Evolutionary conservation across 2,888 invertebrate species (phyloP), one percentile per base, ranked within the genome.

Genomic region (Eupithecia insigniata): DNA sequence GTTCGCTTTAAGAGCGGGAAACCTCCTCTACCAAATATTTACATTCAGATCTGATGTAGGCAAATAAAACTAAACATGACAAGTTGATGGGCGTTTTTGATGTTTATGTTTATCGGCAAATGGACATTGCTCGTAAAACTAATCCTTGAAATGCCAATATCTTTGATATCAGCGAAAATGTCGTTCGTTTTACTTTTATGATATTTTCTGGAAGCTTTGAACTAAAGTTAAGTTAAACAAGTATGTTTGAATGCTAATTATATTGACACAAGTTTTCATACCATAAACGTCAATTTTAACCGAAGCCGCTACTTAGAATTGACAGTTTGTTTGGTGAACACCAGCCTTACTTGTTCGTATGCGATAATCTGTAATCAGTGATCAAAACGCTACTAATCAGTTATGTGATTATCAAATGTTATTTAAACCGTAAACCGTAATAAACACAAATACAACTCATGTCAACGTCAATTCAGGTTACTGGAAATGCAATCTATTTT

Each of bases 71-170:
- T 51, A 69, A 62, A 39, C 36, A 64, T n/a, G 36, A 39, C 36
- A 64, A 62, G n/a, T 62, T 62, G 34, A 51, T 65, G 70, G 34
- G 58, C 30, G 28, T 66, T 51, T 46, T 43, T 61, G 61, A 46
- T 62, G 30, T 69, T 36, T 43, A 22, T 61, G 34, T 66, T 55
- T 55, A 55, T 51, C 34, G 26, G 66, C 14, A 46, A 66, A 26
- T 43, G 34, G 66, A 55, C 66, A 36, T 55, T 32, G 34, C 66
- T 66, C 66, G 66, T 66, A 46, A 66, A 66, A 66, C 32, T 46
- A 26, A 51, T 46, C 51, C 30, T 51, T 51, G 66, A 16, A 55
- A 36, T 34, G 36, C 32, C 34, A 22, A 34, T 28, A 60, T 18
- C 60, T 30, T 60, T 18, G 16, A 60, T 60, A 30, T 18, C 2